phyloP scores from a whole-genome alignment of 2,888 invertebrate species.

The Sericinus montela region DNA sequence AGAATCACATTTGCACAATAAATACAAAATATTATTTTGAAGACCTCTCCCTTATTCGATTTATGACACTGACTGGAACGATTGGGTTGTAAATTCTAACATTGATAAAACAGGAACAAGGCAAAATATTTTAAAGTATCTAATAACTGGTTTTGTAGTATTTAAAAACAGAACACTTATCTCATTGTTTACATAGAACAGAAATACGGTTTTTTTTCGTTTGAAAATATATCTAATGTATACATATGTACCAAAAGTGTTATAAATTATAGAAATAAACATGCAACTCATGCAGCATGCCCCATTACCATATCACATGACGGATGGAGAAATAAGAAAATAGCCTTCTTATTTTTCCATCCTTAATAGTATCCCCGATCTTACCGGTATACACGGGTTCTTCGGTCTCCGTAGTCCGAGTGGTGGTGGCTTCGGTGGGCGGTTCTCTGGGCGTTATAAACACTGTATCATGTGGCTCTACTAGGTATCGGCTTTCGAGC shows the following conservation, averaged over 20 bases:
- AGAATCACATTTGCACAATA: too few species aligned
- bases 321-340: background rate
- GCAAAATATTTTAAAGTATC: too few species aligned
- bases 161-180: too few species aligned
- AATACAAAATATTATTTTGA: too few species aligned
- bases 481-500: constrained; percentile 34
- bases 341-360: background rate
- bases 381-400: constrained; percentile 57
- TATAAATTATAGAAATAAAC: background rate
- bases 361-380: constrained; percentile 23
- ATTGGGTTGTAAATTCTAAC: too few species aligned
- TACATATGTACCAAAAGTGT: background rate
- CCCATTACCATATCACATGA: constrained; percentile 15
- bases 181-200: too few species aligned
- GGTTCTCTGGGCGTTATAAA: constrained; percentile 27
- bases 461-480: constrained; percentile 28
- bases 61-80: too few species aligned
- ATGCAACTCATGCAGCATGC: constrained; percentile 24
- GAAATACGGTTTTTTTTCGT: background rate
- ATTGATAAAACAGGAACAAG: too few species aligned
- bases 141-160: too few species aligned
- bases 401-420: constrained; percentile 30
- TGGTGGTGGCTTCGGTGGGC: constrained; percentile 26
- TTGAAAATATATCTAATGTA: background rate
- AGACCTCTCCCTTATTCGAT: too few species aligned